Base-by-base conservation (phyloP, 2,113 vertebrate genomes). In the Natator depressus region DNA sequence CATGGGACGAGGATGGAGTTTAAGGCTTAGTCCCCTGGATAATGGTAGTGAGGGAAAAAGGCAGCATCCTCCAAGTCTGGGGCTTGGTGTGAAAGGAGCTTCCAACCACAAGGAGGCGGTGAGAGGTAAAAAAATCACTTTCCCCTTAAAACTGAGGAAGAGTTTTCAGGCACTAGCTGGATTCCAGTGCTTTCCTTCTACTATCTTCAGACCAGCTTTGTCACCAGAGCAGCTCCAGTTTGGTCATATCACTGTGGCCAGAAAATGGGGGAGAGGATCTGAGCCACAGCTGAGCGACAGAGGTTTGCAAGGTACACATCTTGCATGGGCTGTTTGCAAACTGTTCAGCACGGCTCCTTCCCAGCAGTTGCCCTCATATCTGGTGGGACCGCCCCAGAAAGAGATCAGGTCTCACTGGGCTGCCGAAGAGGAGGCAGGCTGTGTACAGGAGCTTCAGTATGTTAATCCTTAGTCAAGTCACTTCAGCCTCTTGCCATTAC, bases 21-120 rank as follows among this genome's bases (percentile, higher is more conserved):
- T 98, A 98, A 98, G 98, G 98, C 98, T 97, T 89, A 98, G 95
- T 97, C 95, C 97, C 97, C 93, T 22, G 54, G 91, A 94, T 96
- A 96, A 95, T 29, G 81, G 62, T 53, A 95, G 90, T 9, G 22
- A 83, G 82, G 96, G 85, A 94, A 91, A 85, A 96, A 96, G 97
- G 91, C 85, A 96, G 94, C 35, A 6, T 95, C 95, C 95, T 96
- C 95, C 91, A 46, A 85, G 85, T 82, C 81, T 47, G 87, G 93
- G 89, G 59, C 90, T 93, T 88, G 86, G 84, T 94, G 89, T 94
- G 97, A 95, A 96, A 92, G 91, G 94, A 95, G 91, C 96, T 97
- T 97, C 89, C 96, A 90, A 95, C 88, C 92, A 91, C 89, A 89
- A 89, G 94, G 97, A 97, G 94, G 94, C 94, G 91, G 96, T 89